Evolutionary conservation across 1,140 invertebrate species (phyloP).

Genomic region (Sarcophaga peregrina): DNA sequence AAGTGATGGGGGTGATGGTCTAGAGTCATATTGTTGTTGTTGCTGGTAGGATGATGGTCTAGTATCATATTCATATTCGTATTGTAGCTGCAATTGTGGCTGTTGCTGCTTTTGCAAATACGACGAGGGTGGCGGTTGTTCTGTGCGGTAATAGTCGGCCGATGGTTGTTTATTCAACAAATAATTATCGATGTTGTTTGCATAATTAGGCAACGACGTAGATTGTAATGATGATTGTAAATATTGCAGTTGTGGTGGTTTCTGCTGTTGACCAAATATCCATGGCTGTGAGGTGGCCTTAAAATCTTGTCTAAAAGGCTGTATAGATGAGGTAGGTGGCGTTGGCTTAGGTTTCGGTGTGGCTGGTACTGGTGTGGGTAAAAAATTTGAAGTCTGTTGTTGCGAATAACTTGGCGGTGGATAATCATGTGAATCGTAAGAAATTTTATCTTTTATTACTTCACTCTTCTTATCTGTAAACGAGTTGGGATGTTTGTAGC

Average conservation of each 20-base stretch:
- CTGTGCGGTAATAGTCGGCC: constrained; percentile 34
- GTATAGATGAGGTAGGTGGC: not conserved
- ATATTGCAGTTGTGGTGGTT: constrained; percentile 9
- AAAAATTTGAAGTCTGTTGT: constrained; percentile 61
- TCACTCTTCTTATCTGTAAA: not conserved
- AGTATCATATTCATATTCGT: not conserved
- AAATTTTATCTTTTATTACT: constrained; percentile 48
- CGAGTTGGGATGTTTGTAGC: not conserved
- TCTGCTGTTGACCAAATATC: constrained; percentile 44
- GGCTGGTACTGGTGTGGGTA: constrained; percentile 46
- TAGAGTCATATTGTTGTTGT: not conserved
- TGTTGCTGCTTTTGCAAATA: not conserved
- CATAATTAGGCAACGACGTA: constrained; percentile 61
- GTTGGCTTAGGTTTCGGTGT: not conserved
- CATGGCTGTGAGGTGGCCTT: constrained; percentile 25
- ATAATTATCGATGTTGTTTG: constrained; percentile 66
- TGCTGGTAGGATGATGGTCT: not conserved
- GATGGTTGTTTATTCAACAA: constrained; percentile 51
- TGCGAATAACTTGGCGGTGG: constrained; percentile 62
- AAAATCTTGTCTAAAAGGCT: constrained; percentile 2
- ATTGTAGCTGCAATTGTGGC: constrained; percentile 19
- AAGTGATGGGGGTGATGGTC: not conserved
- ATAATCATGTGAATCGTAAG: constrained; percentile 64
- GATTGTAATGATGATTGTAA: constrained; percentile 37
- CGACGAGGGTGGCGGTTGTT: constrained; percentile 2